Evolutionary conservation across 2,797 vertebrate species (phyloP), one percentile per base, ranked within the genome.

Genomic region (Pseudochaenichthys georgianus): DNA sequence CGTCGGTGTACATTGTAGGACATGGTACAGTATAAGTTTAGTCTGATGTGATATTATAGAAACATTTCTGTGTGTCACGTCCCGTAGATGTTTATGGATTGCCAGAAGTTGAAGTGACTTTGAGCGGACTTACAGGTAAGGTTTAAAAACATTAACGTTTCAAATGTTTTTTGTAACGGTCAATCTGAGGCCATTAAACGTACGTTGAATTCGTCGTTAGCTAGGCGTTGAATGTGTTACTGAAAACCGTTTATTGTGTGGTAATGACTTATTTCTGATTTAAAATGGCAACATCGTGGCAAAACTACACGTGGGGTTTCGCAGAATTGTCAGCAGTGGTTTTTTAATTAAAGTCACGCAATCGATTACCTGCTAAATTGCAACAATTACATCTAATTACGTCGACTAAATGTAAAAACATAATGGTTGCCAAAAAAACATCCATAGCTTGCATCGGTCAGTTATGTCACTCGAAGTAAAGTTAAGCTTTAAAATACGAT

Each of bases 81-180:
- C 19, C 9, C 19, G 8, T 70, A 8, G 43, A 70, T 10, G 65
- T 94, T 69, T 88, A 92, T 91, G 92, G 92, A 88, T 69, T 54
- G 8, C 28, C 51, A 64, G 73, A 80, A 53, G 28, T 66, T 42
- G 17, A 48, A 11, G 57, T 19, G 41, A 83, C 9, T 76, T 60
- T 90, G 13, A 89, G 86, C 43, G 66, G 68, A 88, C 5, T 70
- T 69, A 2, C 76, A 91, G 92, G 90, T 92, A 65, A 90, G 55
- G 2, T 1, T 48, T 11, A 6, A 12, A n/a, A 4, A 8, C 17
- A 38, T 38, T 13, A 41, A 17, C 6, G 19, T 66, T 15, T 2
- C 1, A 52, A 41, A 73, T 50, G 3, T 51, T 46, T 60, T 45
- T 38, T 38, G 8, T 21, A 38, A 38, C 3, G 9, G 3, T 3